These are phyloP conservation scores for Tipula lateralis DNA, from an alignment of 2,888 invertebrate genomes.

Conservation along the genomic window DNA sequence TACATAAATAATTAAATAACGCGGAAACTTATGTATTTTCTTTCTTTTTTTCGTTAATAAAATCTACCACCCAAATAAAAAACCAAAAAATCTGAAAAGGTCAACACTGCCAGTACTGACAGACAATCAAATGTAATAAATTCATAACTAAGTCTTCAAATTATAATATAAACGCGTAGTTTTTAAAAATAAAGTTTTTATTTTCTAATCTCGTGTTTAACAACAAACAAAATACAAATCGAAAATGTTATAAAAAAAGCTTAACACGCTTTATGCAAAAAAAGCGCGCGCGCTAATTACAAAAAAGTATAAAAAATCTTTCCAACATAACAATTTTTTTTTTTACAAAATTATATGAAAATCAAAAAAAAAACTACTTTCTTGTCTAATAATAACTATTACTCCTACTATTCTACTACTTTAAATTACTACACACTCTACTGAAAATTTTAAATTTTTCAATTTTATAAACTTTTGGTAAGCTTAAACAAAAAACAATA, in stretches of 20 bases:
- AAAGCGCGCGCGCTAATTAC: neutral
- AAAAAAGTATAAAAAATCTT: neutral
- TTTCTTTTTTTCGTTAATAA: neutral
- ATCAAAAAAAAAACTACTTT: neutral
- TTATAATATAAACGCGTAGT: neutral
- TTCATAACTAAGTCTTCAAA: conserved; percentile 15
- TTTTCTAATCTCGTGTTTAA: conserved; percentile 3
- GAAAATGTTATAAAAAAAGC: conserved; percentile 24
- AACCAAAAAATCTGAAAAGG: conserved; percentile 33
- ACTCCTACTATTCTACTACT: neutral
- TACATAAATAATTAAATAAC: neutral
- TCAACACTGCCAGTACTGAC: conserved; percentile 36
- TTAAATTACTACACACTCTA: neutral
- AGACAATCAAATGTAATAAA: conserved; percentile 34
- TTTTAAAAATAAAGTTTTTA: neutral
- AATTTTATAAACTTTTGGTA: conserved; percentile 19
- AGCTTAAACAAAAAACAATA: neutral
- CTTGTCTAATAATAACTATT: neutral
- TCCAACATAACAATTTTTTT: neutral
- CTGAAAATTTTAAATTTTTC: conserved; percentile 9
- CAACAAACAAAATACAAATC: neutral
- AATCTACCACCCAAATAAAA: neutral
- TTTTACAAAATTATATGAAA: neutral
- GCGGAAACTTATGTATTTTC: neutral
- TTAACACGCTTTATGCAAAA: neutral